A percentile compares a stretch with the other conserved stretches of the same genome.
Evolutionary conservation across 2,797 vertebrate genomes (phyloP).

Genomic region (Gymnothorax javanicus): DNA sequence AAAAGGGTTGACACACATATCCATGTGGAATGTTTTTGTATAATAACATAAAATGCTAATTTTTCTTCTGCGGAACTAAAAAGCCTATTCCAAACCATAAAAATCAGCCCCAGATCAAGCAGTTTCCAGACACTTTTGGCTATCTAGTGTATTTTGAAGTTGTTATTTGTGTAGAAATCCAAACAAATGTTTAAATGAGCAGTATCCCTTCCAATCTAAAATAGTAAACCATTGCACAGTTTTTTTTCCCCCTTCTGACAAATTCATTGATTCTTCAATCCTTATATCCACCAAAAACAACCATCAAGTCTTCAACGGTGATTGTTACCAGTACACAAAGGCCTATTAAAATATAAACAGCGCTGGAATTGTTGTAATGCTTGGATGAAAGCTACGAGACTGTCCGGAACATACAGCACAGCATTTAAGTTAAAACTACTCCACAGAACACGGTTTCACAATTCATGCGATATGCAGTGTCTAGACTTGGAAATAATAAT

Average conservation of each 20-base stretch:
- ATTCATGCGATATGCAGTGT: conserved; percentile 88
- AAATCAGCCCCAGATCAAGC: too few species aligned
- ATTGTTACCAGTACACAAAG: conserved; percentile 43
- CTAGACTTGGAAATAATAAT: conserved; percentile 62
- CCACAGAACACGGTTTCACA: conserved; percentile 87
- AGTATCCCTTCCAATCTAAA: conserved; percentile 13
- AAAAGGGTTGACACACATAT: too few species aligned
- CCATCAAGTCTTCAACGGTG: conserved; percentile 37
- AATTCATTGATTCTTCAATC: conserved; percentile 17
- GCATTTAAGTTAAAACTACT: conserved; percentile 84
- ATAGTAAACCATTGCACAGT: conserved; percentile 44
- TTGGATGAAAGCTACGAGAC: conserved; percentile 40
- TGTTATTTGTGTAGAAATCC: conserved; percentile 14
- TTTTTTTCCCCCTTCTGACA: conserved; percentile 27
- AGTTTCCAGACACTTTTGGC: background rate
- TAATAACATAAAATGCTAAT: too few species aligned
- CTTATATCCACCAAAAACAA: conserved; percentile 27
- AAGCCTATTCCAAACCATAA: too few species aligned
- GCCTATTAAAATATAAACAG: conserved; percentile 39
- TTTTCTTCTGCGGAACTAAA: too few species aligned
- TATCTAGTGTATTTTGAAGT: conserved; percentile 47
- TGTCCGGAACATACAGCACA: conserved; percentile 50
- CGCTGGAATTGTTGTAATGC: conserved; percentile 42
- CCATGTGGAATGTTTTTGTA: too few species aligned
- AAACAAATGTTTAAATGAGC: conserved; percentile 24